A percentile compares a stretch with the other conserved stretches of the same genome.
phyloP scores from a whole-genome alignment of 2,888 invertebrate species.

The Neoitamus cyanurus region DNA sequence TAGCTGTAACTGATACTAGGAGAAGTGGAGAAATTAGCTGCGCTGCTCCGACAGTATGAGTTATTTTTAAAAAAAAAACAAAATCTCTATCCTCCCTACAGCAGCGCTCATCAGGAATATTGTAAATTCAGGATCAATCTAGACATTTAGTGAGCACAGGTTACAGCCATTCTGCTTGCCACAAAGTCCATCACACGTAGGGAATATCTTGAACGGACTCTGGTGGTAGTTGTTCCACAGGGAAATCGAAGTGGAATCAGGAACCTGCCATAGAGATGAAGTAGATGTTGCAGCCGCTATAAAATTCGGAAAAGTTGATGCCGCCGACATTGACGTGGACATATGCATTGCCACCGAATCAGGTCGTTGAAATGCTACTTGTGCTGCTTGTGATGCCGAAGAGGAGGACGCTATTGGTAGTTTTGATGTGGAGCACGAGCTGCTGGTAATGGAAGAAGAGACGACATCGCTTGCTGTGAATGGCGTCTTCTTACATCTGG shows the following conservation, averaged over 20 bases:
- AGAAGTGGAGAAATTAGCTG: neutral
- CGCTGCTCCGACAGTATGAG: neutral
- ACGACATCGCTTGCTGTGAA: neutral
- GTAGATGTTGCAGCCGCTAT: constrained; percentile 4
- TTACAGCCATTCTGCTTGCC: constrained; percentile 1
- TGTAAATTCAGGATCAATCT: neutral
- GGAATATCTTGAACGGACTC: constrained; percentile 6
- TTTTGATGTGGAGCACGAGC: neutral
- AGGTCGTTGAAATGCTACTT: neutral
- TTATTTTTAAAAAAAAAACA: neutral
- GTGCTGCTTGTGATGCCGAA: neutral
- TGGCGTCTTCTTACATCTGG: constrained; percentile 6
- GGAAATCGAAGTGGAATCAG: constrained; percentile 10
- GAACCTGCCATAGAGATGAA: constrained; percentile 1
- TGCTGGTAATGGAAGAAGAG: neutral
- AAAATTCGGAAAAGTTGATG: constrained; percentile 9
- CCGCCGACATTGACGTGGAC: neutral
- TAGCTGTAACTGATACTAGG: neutral
- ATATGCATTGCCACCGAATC: neutral
- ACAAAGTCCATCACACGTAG: constrained; percentile 14
- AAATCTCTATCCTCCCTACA: neutral
- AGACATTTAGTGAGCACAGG: constrained; percentile 29
- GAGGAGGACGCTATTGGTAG: neutral
- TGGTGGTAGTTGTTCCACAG: constrained; percentile 20
- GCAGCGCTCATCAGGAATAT: neutral